Conservation (phyloP, 2,797 vertebrate species). For the Gymnopithys bicolor region DNA sequence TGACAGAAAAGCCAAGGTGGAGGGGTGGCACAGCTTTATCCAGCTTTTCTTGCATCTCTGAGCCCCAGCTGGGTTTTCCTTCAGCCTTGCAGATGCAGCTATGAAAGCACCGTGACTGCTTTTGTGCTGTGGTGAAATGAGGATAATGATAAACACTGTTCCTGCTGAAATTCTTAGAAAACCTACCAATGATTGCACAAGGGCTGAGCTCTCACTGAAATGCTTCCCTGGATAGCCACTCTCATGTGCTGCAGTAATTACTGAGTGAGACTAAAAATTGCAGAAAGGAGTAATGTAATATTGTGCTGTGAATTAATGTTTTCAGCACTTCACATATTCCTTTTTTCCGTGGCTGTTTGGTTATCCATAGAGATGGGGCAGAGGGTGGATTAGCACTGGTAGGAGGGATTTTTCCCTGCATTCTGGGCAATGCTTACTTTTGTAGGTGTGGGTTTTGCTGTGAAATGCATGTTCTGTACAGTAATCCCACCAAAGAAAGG, state of each 20-base stretch:
- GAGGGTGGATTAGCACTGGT: neutral
- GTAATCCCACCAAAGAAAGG: constrained; percentile 4
- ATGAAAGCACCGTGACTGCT: neutral
- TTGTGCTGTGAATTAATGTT: neutral
- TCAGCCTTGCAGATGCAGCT: neutral
- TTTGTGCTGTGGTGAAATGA: neutral
- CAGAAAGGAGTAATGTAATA: neutral
- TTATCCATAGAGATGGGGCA: neutral
- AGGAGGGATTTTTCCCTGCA: neutral
- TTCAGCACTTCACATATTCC: rapidly evolving
- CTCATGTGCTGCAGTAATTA: neutral
- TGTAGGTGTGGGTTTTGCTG: neutral
- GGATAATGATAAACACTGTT: neutral
- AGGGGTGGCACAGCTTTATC: neutral
- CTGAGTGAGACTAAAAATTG: neutral
- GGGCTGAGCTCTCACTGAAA: neutral
- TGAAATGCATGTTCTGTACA: neutral
- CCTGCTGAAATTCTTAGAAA: neutral
- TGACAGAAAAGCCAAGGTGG: neutral
- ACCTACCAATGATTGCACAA: neutral
- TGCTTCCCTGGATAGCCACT: neutral
- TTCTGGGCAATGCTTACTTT: neutral
- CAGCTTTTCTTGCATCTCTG: neutral
- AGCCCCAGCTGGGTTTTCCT: neutral
- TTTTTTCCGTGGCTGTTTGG: neutral